Conservation (phyloP, 2,888 invertebrate species). For the Neoscelio sp. region DNA sequence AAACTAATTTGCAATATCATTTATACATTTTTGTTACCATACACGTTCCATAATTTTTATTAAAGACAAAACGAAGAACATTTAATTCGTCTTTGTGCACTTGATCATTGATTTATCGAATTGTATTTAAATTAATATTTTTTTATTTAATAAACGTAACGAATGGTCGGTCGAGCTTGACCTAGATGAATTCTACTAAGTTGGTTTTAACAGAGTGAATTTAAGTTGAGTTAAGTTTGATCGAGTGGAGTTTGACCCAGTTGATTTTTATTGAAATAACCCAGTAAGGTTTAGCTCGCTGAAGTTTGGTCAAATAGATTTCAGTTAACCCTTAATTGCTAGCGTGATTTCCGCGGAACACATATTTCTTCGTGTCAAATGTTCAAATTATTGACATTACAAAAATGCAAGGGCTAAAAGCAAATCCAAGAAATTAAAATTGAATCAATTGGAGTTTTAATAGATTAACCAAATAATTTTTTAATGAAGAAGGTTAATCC, state of each 20-base stretch:
- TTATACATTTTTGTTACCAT: too few relatives aligned
- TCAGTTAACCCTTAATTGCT: constrained; percentile 54
- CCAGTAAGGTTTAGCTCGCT: constrained; percentile 46
- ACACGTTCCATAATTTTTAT: neutral
- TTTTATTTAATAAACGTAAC: constrained; percentile 50
- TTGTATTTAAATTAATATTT: constrained; percentile 45
- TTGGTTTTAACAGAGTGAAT: constrained; percentile 55
- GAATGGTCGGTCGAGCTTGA: constrained; percentile 39
- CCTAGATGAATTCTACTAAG: constrained; percentile 48
- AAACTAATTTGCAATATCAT: too few relatives aligned
- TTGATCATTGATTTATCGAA: neutral
- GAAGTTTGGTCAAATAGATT: constrained; percentile 59
- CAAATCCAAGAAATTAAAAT: neutral
- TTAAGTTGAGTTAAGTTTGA: constrained; percentile 63
- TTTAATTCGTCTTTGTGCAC: neutral
- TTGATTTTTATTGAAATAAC: constrained; percentile 65
- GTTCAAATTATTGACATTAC: constrained; percentile 25
- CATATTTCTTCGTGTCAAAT: constrained; percentile 41
- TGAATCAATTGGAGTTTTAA: constrained; percentile 22
- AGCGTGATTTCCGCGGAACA: constrained; percentile 21
- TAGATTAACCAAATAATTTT: too few relatives aligned
- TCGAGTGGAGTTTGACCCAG: constrained; percentile 63
- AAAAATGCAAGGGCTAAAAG: too few relatives aligned
- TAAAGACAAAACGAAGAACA: too few relatives aligned
- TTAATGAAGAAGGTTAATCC: too few relatives aligned